These are phyloP conservation scores for Paramacrobiotus metropolitanus DNA, from an alignment of 1,140 invertebrate genomes.

Conservation along the genomic window DNA sequence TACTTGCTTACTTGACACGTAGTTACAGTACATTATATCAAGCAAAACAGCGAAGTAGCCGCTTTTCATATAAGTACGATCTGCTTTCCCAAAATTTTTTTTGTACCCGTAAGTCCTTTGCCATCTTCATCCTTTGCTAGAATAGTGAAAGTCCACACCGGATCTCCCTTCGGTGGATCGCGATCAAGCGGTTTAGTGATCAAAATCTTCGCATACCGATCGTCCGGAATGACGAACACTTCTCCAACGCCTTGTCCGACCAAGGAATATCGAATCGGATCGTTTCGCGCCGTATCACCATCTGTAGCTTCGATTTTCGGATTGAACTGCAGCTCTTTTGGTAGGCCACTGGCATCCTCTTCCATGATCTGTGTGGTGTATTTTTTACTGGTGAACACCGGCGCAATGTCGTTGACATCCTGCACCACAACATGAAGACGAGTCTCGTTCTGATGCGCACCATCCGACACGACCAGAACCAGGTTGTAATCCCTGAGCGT, in stretches of 20 bases:
- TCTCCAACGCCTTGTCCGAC: background rate
- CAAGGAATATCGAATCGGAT: background rate
- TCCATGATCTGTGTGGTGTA: conserved; percentile 42
- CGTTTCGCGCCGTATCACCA: background rate
- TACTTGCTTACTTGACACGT: too few relatives aligned
- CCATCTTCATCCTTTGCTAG: conserved; percentile 90
- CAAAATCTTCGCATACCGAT: background rate
- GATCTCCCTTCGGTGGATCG: conserved; percentile 80
- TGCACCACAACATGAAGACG: conserved; percentile 46
- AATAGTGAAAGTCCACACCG: conserved; percentile 92
- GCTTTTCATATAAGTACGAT: too few relatives aligned
- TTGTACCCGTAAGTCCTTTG: conserved; percentile 38
- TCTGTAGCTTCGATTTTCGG: background rate
- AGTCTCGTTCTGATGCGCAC: conserved; percentile 55
- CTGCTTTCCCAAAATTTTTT: background rate
- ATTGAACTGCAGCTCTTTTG: conserved; percentile 17
- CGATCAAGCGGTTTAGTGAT: conserved; percentile 56
- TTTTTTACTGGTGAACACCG: conserved; percentile 38
- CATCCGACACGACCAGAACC: conserved; percentile 59
- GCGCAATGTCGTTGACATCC: conserved; percentile 49
- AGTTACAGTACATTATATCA: too few relatives aligned
- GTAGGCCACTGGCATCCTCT: conserved; percentile 33
- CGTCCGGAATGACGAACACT: conserved; percentile 2
- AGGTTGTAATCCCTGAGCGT: conserved; percentile 68
- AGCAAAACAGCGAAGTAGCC: too few relatives aligned